Conservation (phyloP, 2,797 vertebrate species). For the Onychomys torridus region DNA sequence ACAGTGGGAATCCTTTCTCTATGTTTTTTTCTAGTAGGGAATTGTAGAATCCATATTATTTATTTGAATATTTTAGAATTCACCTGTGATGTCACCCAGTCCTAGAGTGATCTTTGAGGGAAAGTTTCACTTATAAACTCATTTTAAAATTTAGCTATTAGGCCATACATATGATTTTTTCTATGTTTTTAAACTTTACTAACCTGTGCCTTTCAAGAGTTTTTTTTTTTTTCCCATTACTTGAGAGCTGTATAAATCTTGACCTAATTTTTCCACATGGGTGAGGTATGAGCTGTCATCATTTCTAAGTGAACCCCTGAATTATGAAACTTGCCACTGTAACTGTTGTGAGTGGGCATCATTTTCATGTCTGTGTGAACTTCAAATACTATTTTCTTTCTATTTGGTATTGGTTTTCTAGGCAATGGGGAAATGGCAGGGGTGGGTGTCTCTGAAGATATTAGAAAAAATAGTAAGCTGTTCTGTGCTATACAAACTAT, state of each 20-base stretch:
- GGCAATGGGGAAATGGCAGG: background rate
- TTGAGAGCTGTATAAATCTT: background rate
- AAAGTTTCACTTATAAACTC: background rate
- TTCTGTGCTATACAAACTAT: background rate
- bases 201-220: constrained; percentile 1
- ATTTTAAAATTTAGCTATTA: background rate
- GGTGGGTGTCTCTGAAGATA: background rate
- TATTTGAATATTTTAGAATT: constrained; percentile 39
- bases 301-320: background rate
- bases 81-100: background rate
- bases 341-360: background rate
- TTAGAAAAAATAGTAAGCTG: background rate
- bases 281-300: background rate
- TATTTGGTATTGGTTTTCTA: background rate
- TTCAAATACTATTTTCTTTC: background rate
- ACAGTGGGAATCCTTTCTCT: constrained; percentile 1
- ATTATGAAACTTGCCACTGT: background rate
- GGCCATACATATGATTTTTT: background rate
- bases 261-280: background rate
- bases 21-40: background rate
- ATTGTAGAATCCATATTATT: background rate
- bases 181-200: background rate
- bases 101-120: background rate
- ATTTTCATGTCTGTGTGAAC: background rate
- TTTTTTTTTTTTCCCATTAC: background rate